Conservation (phyloP, 2,797 vertebrate genomes). For the Coregonus sp. region DNA sequence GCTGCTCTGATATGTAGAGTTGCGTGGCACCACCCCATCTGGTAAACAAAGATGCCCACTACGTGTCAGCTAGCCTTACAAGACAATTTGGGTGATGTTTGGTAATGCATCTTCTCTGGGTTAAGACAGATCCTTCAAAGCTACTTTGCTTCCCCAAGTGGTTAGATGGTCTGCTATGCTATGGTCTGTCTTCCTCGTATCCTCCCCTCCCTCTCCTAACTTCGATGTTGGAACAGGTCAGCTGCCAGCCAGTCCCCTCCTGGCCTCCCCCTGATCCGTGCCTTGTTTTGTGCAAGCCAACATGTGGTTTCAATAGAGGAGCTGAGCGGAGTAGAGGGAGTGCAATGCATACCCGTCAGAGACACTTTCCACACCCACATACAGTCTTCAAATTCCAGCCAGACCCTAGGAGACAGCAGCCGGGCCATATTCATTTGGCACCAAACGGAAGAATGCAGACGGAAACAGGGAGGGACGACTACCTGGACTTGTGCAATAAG, state of each 20-base stretch:
- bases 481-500: background rate
- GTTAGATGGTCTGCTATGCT: constrained; percentile 35
- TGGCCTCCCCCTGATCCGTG: constrained; percentile 47
- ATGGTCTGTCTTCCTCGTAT: constrained; percentile 20
- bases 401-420: constrained; percentile 70
- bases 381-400: constrained; percentile 73
- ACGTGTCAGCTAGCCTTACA: constrained; percentile 63
- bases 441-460: background rate
- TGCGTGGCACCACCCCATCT: constrained; percentile 62
- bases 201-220: constrained; percentile 51
- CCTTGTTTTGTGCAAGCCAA: constrained; percentile 66
- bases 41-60: constrained; percentile 52
- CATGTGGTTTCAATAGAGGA: constrained; percentile 82
- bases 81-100: constrained; percentile 55
- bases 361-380: constrained; percentile 80
- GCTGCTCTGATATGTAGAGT: constrained; percentile 45
- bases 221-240: constrained; percentile 61
- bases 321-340: constrained; percentile 1
- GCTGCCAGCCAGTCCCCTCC: constrained; percentile 57
- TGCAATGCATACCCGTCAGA: constrained; percentile 69
- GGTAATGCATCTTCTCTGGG: constrained; percentile 39
- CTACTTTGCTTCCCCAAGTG: constrained; percentile 54
- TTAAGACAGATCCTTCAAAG: constrained; percentile 44
- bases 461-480: background rate
- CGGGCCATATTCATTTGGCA: background rate